Conservation (phyloP, 2,888 invertebrate species). For the Aspidiotus destructor region DNA sequence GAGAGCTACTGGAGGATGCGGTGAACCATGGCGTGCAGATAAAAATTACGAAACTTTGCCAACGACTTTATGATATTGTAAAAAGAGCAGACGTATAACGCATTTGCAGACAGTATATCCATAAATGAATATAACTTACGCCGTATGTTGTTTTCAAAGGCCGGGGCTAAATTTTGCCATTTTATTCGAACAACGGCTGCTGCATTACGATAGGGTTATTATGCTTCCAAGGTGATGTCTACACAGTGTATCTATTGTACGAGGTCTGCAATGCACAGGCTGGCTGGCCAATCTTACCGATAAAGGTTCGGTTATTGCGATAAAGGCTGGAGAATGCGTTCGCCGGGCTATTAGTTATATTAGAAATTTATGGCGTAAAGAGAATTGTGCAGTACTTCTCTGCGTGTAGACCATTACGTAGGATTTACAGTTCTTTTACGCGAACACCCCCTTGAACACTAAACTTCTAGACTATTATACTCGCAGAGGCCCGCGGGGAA, state of each 20-base stretch:
- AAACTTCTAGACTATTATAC: conserved; percentile 10
- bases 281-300: no score
- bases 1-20: neutral
- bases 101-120: no score
- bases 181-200: neutral
- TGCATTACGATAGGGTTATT: neutral
- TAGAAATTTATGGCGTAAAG: conserved; percentile 27
- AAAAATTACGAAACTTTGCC: conserved; percentile 24
- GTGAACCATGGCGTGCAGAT: conserved; percentile 20
- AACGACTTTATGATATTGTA: neutral
- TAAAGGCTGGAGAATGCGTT: no score
- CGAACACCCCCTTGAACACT: conserved; percentile 14
- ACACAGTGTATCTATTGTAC: neutral
- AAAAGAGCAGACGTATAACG: neutral
- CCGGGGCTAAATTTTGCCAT: conserved; percentile 9
- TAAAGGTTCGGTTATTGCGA: no score
- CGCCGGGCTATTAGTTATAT: conserved; percentile 21
- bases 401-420: conserved; percentile 25
- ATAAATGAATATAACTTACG: no score
- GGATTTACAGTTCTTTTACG: conserved; percentile 29
- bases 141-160: no score
- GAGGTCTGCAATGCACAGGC: no score
- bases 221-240: neutral
- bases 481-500: conserved; percentile 17
- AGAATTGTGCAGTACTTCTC: conserved; percentile 15